phyloP scores from a whole-genome alignment of 1,140 invertebrate genomes.

The Plectrocnemia conspersa region DNA sequence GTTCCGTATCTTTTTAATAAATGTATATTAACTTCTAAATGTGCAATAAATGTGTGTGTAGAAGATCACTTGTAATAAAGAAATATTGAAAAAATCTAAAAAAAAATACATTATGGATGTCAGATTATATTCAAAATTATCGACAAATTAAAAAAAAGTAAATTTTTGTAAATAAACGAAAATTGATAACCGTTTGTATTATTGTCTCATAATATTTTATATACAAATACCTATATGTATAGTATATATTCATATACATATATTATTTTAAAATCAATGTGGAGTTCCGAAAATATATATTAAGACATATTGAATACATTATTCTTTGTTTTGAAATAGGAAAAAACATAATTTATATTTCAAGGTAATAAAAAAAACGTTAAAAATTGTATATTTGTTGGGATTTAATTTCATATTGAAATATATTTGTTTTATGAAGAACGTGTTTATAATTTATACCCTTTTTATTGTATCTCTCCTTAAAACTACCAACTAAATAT shows the following conservation, averaged over 20 bases:
- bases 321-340: constrained; percentile 35
- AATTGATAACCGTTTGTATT: too few relatives aligned
- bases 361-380: constrained; percentile 34
- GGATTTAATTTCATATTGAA: constrained; percentile 56
- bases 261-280: constrained; percentile 1
- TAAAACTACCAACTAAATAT: too few relatives aligned
- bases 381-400: constrained; percentile 53
- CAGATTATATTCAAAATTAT: constrained; percentile 12
- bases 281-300: constrained; percentile 20
- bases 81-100: too few relatives aligned
- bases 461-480: too few relatives aligned
- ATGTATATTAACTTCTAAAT: constrained; percentile 49
- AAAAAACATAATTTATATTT: constrained; percentile 35
- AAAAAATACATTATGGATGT: too few relatives aligned
- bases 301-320: constrained; percentile 32
- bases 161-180: constrained; percentile 17
- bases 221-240: too few relatives aligned
- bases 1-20: constrained; percentile 31
- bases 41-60: constrained; percentile 56
- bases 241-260: too few relatives aligned
- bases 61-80: constrained; percentile 40
- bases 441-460: too few relatives aligned
- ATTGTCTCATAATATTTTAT: too few relatives aligned
- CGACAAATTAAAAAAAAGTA: constrained; percentile 4
- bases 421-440: constrained; percentile 56